phyloP scores from a whole-genome alignment of 2,888 invertebrate genomes.

The Alsophila aescularia region DNA sequence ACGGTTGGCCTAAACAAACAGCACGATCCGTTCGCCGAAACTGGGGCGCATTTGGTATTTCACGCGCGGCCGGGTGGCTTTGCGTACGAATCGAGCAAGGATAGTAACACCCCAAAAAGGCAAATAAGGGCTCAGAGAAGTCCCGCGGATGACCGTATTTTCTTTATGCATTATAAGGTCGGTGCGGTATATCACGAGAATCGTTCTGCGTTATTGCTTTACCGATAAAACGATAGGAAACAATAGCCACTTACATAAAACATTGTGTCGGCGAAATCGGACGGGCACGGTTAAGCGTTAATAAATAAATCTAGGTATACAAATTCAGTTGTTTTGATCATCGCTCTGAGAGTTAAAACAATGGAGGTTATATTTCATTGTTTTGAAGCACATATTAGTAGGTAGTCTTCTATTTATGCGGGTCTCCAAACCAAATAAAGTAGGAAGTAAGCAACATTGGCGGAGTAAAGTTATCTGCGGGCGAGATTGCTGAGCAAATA shows the following conservation, averaged over 20 bases:
- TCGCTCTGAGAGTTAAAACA: conserved; percentile 30
- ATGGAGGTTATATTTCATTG: conserved; percentile 28
- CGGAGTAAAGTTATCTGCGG: conserved; percentile 74
- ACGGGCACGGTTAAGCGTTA: conserved; percentile 51
- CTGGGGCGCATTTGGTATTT: conserved; percentile 83
- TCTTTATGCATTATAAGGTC: conserved; percentile 75
- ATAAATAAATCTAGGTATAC: conserved; percentile 40
- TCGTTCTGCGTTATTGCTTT: conserved; percentile 71
- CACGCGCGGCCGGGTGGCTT: conserved; percentile 77
- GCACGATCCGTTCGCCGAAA: conserved; percentile 75
- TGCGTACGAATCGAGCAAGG: conserved; percentile 77
- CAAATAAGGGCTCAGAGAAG: conserved; percentile 77
- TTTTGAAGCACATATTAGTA: conserved; percentile 31
- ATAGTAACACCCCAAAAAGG: conserved; percentile 79
- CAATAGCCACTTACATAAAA: conserved; percentile 66
- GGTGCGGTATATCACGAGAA: conserved; percentile 68
- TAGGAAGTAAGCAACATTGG: conserved; percentile 64
- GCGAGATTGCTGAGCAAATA: conserved; percentile 70
- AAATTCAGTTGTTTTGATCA: conserved; percentile 53
- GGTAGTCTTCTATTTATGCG: conserved; percentile 70
- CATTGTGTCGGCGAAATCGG: conserved; percentile 53
- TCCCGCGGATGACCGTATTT: conserved; percentile 75
- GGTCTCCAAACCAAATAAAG: conserved; percentile 76
- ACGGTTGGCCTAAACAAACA: conserved; percentile 79
- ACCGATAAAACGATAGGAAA: conserved; percentile 65